Conservation (phyloP, 2,888 invertebrate genomes). For the Ornithoptera priamus region DNA sequence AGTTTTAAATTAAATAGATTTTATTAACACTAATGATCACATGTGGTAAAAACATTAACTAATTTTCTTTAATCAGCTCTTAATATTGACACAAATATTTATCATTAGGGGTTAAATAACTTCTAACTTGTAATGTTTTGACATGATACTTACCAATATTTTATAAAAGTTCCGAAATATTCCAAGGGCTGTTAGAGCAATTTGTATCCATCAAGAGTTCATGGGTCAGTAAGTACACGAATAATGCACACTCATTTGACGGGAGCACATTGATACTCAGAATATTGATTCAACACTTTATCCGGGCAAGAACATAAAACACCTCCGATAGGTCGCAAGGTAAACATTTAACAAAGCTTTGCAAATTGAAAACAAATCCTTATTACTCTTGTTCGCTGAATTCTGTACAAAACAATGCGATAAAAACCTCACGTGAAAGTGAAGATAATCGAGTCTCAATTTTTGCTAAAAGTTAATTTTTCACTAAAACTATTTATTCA, state of each 20-base stretch:
- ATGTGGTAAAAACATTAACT: background rate
- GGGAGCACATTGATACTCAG: constrained; percentile 51
- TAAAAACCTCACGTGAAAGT: constrained; percentile 39
- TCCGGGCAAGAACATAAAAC: constrained; percentile 48
- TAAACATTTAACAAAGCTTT: constrained; percentile 53
- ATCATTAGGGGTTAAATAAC: background rate
- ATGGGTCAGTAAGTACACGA: constrained; percentile 51
- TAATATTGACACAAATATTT: background rate
- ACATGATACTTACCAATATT: constrained; percentile 23
- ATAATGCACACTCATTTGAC: constrained; percentile 68
- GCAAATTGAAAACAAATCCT: constrained; percentile 49
- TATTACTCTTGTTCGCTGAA: constrained; percentile 37
- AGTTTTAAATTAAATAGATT: background rate
- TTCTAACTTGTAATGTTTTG: background rate
- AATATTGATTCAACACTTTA: constrained; percentile 59
- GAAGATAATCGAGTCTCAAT: constrained; percentile 17
- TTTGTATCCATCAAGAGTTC: constrained; percentile 49
- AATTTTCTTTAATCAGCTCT: background rate
- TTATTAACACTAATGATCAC: background rate
- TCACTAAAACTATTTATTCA: constrained; percentile 3
- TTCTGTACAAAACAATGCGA: constrained; percentile 39
- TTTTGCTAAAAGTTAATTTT: constrained; percentile 27
- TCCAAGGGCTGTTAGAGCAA: constrained; percentile 35
- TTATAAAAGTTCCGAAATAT: constrained; percentile 33
- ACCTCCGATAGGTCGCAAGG: constrained; percentile 45